Evolutionary conservation across 2,888 invertebrate genomes (phyloP), one percentile per base, ranked within the genome.

Genomic region (Meteorus cinctellus): DNA sequence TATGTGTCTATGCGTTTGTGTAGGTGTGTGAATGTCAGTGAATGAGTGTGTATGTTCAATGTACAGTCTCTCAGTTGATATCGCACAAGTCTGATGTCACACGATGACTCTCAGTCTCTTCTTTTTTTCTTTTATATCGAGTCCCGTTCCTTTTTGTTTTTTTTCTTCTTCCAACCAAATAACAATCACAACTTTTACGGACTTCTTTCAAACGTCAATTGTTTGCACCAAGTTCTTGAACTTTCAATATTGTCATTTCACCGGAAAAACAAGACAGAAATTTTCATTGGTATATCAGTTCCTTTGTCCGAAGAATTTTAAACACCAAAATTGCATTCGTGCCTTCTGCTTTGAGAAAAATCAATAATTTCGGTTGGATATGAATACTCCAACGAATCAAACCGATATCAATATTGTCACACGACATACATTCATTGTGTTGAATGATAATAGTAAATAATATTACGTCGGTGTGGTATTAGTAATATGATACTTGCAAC

Each of bases 101-200:
- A 67, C 67, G 67, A n/a, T 67, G 41, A 27, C 24, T 67, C 48
- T 36, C 63, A 63, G 41, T n/a, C 65, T 65, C 36, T 41, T 65
- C 34, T 36, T 36, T 65, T 36, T 10, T 36, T 10, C 34, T 65
- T 36, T 12, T 41, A 41, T 59, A 59, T 59, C 59, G 10, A 14
- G 59, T 59, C 27, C 27, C n/a, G 19, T 27, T 67, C 14, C 4
- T 66, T 65, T n/a, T 4, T 16, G 8, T 66, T 41, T 66, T 41
- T 41, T 41, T 41, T 36, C 1, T 60, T 60, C 14, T 14, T 29
- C 0, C 14, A 31, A 31, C 31, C 34, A 31, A 34, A 31, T 12
- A 62, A 62, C 62, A 5, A 62, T 62, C 34, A 31, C 31, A 62
- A 16, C 14, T 14, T 62, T 31, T 29, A 2, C 41, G 1, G 41